Percentiles rank a stretch among this genome's conserved stretches.
phyloP scores from a whole-genome alignment of 2,888 invertebrate genomes.

The Cryptocheilus praepositus region DNA sequence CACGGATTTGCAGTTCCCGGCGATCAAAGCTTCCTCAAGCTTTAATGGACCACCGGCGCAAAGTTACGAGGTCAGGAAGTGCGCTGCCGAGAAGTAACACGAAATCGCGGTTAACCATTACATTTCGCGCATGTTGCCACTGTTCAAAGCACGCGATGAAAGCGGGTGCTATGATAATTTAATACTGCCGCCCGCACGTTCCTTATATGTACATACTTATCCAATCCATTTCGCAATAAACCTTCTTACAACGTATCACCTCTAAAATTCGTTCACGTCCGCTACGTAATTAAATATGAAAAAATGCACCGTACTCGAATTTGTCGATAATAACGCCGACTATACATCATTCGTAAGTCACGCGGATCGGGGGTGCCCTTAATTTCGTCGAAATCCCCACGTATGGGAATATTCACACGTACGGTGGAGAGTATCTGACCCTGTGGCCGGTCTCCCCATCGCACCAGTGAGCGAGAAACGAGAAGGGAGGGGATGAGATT shows the following conservation, averaged over 20 bases:
- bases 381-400: conserved; percentile 7
- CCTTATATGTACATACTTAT: too few relatives aligned
- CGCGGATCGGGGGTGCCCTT: conserved; percentile 16
- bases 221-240: too few relatives aligned
- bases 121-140: conserved; percentile 42
- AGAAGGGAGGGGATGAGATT: conserved; percentile 26
- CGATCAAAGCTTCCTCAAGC: conserved; percentile 40
- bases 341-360: conserved; percentile 25
- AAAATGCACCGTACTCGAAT: conserved; percentile 7
- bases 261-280: too few relatives aligned
- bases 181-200: conserved; percentile 35
- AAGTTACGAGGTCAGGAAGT: conserved; percentile 46
- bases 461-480: conserved; percentile 6
- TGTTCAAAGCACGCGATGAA: conserved; percentile 29
- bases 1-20: conserved; percentile 47
- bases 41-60: conserved; percentile 48
- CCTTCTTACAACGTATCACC: too few relatives aligned
- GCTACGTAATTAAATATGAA: too few relatives aligned
- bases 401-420: conserved; percentile 37
- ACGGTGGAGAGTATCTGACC: conserved; percentile 17
- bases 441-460: conserved; percentile 4
- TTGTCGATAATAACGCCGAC: conserved; percentile 18
- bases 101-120: conserved; percentile 51
- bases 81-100: conserved; percentile 42
- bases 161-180: too few relatives aligned